Evolutionary conservation across 2,797 vertebrate species (phyloP), one percentile per base, ranked within the genome.

Genomic region (Hirundo rustica): DNA sequence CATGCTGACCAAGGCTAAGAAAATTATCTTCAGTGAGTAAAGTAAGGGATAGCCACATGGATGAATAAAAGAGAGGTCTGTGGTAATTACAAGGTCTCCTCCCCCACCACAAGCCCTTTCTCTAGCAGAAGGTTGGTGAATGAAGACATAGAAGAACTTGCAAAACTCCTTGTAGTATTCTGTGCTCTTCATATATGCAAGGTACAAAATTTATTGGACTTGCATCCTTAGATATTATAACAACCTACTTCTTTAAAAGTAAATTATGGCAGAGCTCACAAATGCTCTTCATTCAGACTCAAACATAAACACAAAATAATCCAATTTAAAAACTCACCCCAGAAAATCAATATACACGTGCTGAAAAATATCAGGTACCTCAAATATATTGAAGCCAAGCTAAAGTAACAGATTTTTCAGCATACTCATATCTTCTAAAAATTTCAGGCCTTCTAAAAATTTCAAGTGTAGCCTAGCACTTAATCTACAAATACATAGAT

Each of bases 131-230:
- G 36, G 13, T 6, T 53, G 19, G 9, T 44, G 23, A 68, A 75
- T 8, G 25, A 78, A 74, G 54, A 71, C 53, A 65, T 1, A 66
- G 23, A 29, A 29, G 34, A 85, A 73, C 30, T 47, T 72, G 16
- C 16, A 76, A 72, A 89, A 61, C 40, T n/a, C 38, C 38, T 38
- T 44, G 26, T 13, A 13, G n/a, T 45, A 34, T 38, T 62, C 44
- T 0, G 0, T 7, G 0, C 22, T 64, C 54, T 47, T 80, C n/a
- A 27, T 12, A 19, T 3, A 47, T 2, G 11, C 17, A 84, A 70
- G 5, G 15, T 18, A 32, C 3, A 42, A 60, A 61, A 16, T 20
- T 71, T 21, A 29, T 4, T 75, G 21, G 32, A 65, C 22, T 11
- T 54, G 27, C 8, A 16, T 13, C 3, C 16, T 30, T 68, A 3